Evolutionary conservation across 1,140 invertebrate genomes (phyloP), one percentile per base, ranked within the genome.

Genomic region (Drosophila pectinifera): DNA sequence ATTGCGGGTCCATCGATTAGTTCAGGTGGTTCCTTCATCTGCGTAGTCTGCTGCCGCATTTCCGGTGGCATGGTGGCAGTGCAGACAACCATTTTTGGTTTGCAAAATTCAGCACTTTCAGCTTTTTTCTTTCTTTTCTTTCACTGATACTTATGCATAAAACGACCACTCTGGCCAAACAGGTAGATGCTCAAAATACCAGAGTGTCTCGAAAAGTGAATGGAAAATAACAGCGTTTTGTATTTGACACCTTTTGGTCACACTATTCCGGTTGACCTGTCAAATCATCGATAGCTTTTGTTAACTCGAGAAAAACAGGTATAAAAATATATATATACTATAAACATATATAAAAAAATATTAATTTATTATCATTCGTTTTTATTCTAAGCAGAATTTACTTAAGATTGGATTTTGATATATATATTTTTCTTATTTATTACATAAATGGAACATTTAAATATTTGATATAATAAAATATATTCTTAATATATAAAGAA

Each of bases 11-110:
- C 45, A 51, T 68, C 45, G n/a, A 42, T 42, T 41, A 51, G 26
- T 22, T 10, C 16, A n/a, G 26, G 26, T 13, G 10, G 16, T 8
- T 56, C 36, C 18, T 41, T 72, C 4, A 20, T 54, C 6, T 31
- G 16, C 20, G 26, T 16, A 6, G 42, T 7, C 10, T 26, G 11
- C 8, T 39, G 64, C 13, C 49, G 18, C 10, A 20, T 39, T 13
- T 70, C 64, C 42, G 28, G 26, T 13, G 51, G 36, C 51, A 57
- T 48, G 26, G 42, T 18, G 34, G 49, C 65, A 48, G 51, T 43
- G 31, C 51, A 46, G n/a, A 72, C 42, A 48, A 72, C 68, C 68
- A 72, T 72, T 13, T 24, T 56, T 10, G 1, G 24, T 24, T 48
- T 18, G 34, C 46, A 8, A 34, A 57, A 16, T 20, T 24, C 26